Evolutionary conservation across 64 coral and sea anemone genomes (phyloP), one percentile per base, ranked within the genome.

Genomic region (Porites lutea): DNA sequence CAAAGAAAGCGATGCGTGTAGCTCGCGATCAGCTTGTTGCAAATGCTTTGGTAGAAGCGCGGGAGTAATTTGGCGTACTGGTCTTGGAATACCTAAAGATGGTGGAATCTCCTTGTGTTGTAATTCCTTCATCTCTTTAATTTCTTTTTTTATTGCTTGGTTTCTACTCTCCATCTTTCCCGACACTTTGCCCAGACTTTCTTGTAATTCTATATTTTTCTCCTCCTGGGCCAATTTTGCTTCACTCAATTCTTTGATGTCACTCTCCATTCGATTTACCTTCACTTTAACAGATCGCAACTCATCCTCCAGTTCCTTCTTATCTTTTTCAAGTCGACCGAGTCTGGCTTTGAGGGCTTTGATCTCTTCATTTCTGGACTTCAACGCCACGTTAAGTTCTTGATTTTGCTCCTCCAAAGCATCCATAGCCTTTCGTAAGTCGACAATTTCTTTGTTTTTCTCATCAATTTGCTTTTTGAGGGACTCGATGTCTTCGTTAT

Each of bases 301-400:
- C 49, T 90, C 75, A 22, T 90, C 59, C 57, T 71, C 58, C 43
- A 90, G 18, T 37, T 65, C 87, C 48, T 79, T 90, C 75, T 90
- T 80, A 2, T 90, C 63, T 1, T 65, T 78, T 80, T 80, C 88
- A 65, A 90, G 88, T 18, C 47, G 13, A 67, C 77, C 18, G 45
- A 90, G 50, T 52, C 88, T 59, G 11, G 59, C 19, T 9, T 90
- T 90, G 21, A 90, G 75, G 37, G 11, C 48, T 49, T 70, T 79
- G 18, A 80, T 78, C 21, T 90, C 64, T 22, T 79, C 63, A 62
- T 80, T 68, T 71, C 77, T 90, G 4, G 60, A 54, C 64, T 90
- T 79, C 0, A 90, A 75, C 27, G 45, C 65, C 0, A 90, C 77
- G 1, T 0, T 64, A 13, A 90, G 64, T 18, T 80, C 75, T 43